phyloP scores from a whole-genome alignment of 2,113 vertebrate genomes.

The Archilochus colubris region DNA sequence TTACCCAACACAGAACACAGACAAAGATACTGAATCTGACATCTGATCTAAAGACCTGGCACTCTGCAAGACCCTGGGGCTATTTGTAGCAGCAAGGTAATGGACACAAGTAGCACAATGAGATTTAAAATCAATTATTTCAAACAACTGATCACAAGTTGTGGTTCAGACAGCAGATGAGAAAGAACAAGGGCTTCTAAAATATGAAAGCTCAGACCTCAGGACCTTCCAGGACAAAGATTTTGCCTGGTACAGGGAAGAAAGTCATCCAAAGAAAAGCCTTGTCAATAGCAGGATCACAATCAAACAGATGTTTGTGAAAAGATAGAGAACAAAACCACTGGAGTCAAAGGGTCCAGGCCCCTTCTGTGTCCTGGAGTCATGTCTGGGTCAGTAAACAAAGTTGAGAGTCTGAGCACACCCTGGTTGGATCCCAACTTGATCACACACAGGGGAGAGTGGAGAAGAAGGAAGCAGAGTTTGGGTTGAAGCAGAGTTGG shows the following conservation, averaged over 20 bases:
- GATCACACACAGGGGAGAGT: slow-evolving; percentile 1
- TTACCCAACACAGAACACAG: not conserved
- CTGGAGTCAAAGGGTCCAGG: not conserved
- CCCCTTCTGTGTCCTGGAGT: not conserved
- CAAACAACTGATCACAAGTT: not conserved
- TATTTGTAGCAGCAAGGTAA: not conserved
- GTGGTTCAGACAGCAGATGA: not conserved
- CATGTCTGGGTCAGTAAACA: not conserved
- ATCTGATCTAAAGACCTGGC: not conserved
- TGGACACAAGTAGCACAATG: not conserved
- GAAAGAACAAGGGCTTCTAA: not conserved
- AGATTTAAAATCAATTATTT: not conserved
- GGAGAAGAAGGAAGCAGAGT: not conserved
- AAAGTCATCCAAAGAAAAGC: not conserved
- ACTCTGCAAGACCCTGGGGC: not conserved
- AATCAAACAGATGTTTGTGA: not conserved
- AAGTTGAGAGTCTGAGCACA: not conserved
- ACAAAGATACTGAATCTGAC: not conserved
- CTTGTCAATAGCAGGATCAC: not conserved
- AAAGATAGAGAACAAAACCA: not conserved
- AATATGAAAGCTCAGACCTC: not conserved
- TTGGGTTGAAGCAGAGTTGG: not conserved
- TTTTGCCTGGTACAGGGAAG: not conserved
- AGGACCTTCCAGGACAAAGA: not conserved
- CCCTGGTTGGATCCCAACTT: not conserved